phyloP scores from a whole-genome alignment of 2,797 vertebrate species.

The Helarctos malayanus region DNA sequence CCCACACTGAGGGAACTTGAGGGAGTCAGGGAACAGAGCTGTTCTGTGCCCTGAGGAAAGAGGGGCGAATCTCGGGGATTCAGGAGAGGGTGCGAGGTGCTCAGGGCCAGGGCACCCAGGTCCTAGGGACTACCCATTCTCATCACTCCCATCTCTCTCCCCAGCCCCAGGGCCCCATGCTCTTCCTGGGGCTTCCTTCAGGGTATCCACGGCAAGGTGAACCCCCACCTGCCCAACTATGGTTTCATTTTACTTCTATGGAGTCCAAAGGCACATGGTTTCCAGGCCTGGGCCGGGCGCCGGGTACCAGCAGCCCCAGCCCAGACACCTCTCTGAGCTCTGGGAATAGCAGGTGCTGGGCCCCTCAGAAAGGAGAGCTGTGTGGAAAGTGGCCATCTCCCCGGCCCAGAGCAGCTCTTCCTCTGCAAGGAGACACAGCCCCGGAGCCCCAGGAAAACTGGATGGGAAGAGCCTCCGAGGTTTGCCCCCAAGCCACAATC shows the following conservation, averaged over 20 bases:
- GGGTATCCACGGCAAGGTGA: not conserved
- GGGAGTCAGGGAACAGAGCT: not conserved
- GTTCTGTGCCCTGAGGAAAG: not conserved
- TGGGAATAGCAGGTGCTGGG: not conserved
- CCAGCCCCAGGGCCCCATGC: not conserved
- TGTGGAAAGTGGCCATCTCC: not conserved
- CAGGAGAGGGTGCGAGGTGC: not conserved
- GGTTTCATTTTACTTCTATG: slow-evolving; percentile 52
- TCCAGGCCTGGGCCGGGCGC: not conserved
- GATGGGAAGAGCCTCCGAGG: not conserved
- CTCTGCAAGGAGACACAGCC: not conserved
- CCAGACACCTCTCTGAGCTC: slow-evolving; percentile 45
- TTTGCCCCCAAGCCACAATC: not conserved
- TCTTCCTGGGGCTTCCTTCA: not conserved
- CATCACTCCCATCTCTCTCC: not conserved
- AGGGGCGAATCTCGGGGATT: not conserved
- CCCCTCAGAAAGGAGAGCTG: not conserved
- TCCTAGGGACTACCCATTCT: not conserved
- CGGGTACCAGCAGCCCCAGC: not conserved
- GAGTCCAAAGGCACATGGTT: not conserved
- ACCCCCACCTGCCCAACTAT: not conserved
- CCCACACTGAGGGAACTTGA: not conserved
- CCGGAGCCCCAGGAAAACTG: not conserved
- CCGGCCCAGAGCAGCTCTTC: not conserved
- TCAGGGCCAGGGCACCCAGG: not conserved